These are phyloP conservation scores for Spatulosminthurus flaviceps DNA, from an alignment of 2,888 invertebrate species.

Conservation along the genomic window DNA sequence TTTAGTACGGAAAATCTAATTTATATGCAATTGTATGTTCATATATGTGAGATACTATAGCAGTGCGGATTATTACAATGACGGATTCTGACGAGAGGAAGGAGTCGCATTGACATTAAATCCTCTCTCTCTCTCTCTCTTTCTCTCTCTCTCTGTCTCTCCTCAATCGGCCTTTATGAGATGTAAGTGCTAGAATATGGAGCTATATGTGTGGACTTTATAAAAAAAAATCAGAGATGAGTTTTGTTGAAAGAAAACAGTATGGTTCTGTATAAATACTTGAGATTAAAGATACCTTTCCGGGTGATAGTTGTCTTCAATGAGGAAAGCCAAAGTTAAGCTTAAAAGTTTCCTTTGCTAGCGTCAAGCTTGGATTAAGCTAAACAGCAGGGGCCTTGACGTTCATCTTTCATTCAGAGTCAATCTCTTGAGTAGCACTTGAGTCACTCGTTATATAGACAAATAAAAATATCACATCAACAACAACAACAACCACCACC, in stretches of 20 bases:
- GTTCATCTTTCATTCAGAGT: background rate
- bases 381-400: conserved; percentile 28
- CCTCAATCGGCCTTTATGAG: background rate
- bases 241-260: conserved; percentile 22
- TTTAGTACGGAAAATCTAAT: background rate
- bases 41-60: background rate
- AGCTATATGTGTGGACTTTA: background rate
- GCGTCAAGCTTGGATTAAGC: conserved; percentile 27
- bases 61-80: too few relatives aligned
- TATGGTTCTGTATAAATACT: conserved; percentile 24
- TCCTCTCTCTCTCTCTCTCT: background rate
- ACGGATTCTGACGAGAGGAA: too few relatives aligned
- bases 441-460: background rate
- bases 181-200: background rate
- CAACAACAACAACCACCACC: too few relatives aligned
- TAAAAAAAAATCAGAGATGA: background rate
- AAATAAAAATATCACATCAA: background rate
- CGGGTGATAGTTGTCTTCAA: conserved; percentile 37
- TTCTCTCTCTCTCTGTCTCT: too few relatives aligned
- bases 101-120: background rate
- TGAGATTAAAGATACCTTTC: conserved; percentile 38
- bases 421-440: background rate
- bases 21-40: background rate
- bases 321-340: background rate
- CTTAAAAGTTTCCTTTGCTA: background rate